Percentiles rank a stretch among this genome's conserved stretches.
These are phyloP conservation scores for Notarius quadriscutis DNA, from an alignment of 2,113 vertebrate genomes.

Conservation along the genomic window DNA sequence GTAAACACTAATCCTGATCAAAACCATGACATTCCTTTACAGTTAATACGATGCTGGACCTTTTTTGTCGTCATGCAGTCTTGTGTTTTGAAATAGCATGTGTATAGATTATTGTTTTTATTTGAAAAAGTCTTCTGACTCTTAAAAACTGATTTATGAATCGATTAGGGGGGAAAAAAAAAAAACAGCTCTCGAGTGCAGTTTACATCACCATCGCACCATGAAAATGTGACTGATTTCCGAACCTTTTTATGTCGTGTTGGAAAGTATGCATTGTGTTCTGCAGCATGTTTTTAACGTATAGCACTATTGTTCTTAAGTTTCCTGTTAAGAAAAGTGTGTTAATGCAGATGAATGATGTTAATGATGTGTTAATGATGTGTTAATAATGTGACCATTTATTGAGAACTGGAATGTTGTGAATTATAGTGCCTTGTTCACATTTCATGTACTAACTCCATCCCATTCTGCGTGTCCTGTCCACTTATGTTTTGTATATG, in stretches of 20 bases:
- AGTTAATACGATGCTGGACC: conserved; percentile 41
- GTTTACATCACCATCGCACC: conserved; percentile 16
- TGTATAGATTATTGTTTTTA: conserved; percentile 37
- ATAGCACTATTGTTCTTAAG: conserved; percentile 26
- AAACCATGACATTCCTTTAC: conserved; percentile 37
- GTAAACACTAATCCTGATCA: conserved; percentile 2
- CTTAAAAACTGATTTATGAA: conserved; percentile 14
- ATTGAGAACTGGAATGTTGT: conserved; percentile 74
- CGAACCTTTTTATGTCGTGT: neutral
- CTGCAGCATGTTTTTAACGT: conserved; percentile 30
- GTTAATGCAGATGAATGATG: conserved; percentile 16
- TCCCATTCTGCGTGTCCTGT: conserved; percentile 36
- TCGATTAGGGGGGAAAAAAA: neutral
- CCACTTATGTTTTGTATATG: conserved; percentile 74
- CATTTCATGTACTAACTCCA: conserved; percentile 73
- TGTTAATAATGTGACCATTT: conserved; percentile 57
- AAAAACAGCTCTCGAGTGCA: neutral
- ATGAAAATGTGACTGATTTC: conserved; percentile 35
- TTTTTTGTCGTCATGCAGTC: conserved; percentile 2
- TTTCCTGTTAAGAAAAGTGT: neutral
- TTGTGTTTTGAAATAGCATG: conserved; percentile 14
- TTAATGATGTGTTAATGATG: conserved; percentile 56
- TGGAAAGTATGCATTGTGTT: conserved; percentile 58
- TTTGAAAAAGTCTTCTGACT: conserved; percentile 18
- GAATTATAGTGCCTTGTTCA: conserved; percentile 78